Conservation (phyloP, 2,888 invertebrate genomes). For the Liopterus haemorrhoidalis region DNA sequence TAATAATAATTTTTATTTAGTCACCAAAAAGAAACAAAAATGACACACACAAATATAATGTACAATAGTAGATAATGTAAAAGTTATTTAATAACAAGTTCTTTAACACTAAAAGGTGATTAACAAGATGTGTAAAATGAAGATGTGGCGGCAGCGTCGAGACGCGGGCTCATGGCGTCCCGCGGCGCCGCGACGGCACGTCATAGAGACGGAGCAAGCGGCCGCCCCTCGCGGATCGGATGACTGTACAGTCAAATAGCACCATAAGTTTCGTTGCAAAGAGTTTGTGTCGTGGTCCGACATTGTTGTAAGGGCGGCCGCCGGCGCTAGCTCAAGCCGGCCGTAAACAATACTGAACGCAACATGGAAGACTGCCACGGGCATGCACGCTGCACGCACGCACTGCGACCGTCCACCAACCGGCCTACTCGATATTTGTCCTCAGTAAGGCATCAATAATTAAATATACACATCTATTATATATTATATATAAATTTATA, state of each 20-base stretch:
- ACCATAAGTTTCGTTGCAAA: conserved; percentile 48
- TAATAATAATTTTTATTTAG: conserved; percentile 35
- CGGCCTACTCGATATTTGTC: conserved; percentile 3
- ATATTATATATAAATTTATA: no score
- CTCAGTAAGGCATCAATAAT: no score
- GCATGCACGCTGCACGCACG: conserved; percentile 33
- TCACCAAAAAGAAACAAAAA: conserved; percentile 45
- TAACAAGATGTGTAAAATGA: conserved; percentile 44
- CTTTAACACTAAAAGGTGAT: conserved; percentile 25
- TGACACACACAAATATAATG: conserved; percentile 46
- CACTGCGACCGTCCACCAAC: not conserved
- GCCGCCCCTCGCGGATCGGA: conserved; percentile 31
- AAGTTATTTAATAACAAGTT: conserved; percentile 22
- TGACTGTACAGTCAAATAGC: conserved; percentile 44
- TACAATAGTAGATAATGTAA: conserved; percentile 39
- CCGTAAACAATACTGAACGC: conserved; percentile 16
- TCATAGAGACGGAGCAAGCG: conserved; percentile 11
- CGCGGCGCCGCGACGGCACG: no score
- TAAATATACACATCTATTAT: no score
- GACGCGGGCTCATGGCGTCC: conserved; percentile 27
- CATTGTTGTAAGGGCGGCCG: conserved; percentile 12
- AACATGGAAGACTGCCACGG: conserved; percentile 46
- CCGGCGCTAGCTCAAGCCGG: conserved; percentile 8
- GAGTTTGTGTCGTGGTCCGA: conserved; percentile 34
- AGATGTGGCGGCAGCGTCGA: conserved; percentile 27